Base-by-base conservation (phyloP, 2,797 vertebrate species). In the Etheostoma perlongum region DNA sequence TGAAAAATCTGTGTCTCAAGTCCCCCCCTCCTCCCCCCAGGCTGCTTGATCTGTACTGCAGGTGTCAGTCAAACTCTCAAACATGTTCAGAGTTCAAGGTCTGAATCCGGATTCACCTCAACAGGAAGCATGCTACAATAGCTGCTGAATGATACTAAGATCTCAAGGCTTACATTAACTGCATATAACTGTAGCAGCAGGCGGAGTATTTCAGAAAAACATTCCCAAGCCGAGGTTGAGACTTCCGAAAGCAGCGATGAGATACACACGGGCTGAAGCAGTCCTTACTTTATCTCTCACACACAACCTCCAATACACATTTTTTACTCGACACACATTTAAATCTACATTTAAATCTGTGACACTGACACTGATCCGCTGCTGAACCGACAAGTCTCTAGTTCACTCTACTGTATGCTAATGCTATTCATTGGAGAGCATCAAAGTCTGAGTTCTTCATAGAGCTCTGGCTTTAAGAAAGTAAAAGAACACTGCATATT, bases 321-420 rank as follows among this genome's bases (percentile, higher is more conserved):
- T 87, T 65, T 84, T 79, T 48, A 74, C 81, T 78, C 70, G 9
- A 77, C 83, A 76, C 73, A 40, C 36, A 40, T 40, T 40, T 12
- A 40, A 40, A 40, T 40, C 86, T 89, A 81, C 82, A 90, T 90
- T 82, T 87, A 88, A 86, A 88, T 85, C 83, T 82, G 76, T 81
- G 90, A 86, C 85, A 85, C 81, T 42, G 85, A 89, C 82, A 74
- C 85, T 84, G 81, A 90, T 91, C 81, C 77, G 79, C 86, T 27
- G 83, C 81, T 76, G 69, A 84, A 88, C 59, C 19, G 23, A 76
- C 13, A 62, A 72, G 78, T 81, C 77, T 64, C 73, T 0, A 72
- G 75, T 84, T 72, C 77, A 81, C 85, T 76, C 82, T 65, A 85
- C 82, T 66, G 73, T 88, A 86, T 90, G 89, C 70, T 86, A 91